Evolutionary conservation across 2,888 invertebrate species (phyloP), one percentile per base, ranked within the genome.

Genomic region (Platerodrilus igneus): DNA sequence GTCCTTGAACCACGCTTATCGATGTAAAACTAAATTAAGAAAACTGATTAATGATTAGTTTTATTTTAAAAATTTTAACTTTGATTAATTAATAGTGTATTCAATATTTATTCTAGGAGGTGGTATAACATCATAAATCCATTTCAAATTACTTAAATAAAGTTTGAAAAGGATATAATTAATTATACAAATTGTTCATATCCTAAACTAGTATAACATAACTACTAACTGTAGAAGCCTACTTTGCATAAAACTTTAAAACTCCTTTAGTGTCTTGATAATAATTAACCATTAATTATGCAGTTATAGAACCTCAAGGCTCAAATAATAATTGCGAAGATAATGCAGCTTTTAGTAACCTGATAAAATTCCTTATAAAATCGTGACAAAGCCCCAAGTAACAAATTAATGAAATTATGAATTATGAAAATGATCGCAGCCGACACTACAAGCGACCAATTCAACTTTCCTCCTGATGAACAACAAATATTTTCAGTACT

Each of bases 401-500:
- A 68, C 68, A 67, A 69, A 69, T 69, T 69, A 69, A 69, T 69
- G 68, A 69, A 69, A 69, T 69, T 69, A 69, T 66, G 68, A 69
- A 69, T 69, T 69, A 69, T 69, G 69, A 69, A 69, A 69, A 69
- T 67, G 68, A 68, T 68, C 66, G 66, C 67, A 50, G 53, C 52
- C 62, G 61, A 61, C 60, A 59, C 59, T 62, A 56, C 54, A 64
- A 57, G 52, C 51, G 58, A 34, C 56, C 63, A 59, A 47, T 19
- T 18, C 30, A 41, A 42, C 42, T 32, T 37, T 45, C 39, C 15
- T 14, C 30, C 19, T 36, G 21, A 15, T 15, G 18, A 11, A 15
- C 16, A 14, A 22, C 7, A 15, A 28, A 23, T 15, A 18, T 11
- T n/a, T 15, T 33, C 26, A 40, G 26, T 41, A 34, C 9, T 19